Base-by-base conservation (phyloP, 2,797 vertebrate genomes). In the Hippocampus kuda region DNA sequence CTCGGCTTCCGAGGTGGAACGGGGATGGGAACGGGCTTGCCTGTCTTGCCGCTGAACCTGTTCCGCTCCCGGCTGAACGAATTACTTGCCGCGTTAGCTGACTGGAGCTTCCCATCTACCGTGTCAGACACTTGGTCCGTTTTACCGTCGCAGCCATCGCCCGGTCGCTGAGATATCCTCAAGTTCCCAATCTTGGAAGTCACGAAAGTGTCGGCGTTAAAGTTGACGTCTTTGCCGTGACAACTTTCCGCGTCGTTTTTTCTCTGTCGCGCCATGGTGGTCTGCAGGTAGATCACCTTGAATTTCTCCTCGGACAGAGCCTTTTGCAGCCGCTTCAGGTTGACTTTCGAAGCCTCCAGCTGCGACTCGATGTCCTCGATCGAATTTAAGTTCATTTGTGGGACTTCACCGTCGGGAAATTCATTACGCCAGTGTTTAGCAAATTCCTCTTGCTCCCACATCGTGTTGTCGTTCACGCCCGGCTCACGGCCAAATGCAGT, bases 251-350 rank as follows among this genome's bases (percentile, higher is more conserved):
- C 30, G 54, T 83, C 84, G 70, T 18, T 49, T 4, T 73, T 84
- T 82, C 75, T 89, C 67, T 85, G 89, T 5, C 86, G 86, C 8
- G 89, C 80, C 81, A 96, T 70, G 72, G 91, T 92, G 75, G 92
- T 91, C 91, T 96, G 90, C 89, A 96, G 91, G 91, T 95, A 97
- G 11, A 87, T 87, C 85, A 94, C 92, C 90, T 96, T 97, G 88
- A 97, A 95, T 74, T 92, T 94, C 90, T 98, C 95, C 91, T 93
- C 91, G 0, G 90, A 90, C 79, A 96, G 86, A 68, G 90, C 90
- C 77, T 92, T 93, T 90, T 97, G 94, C 57, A 96, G 88, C 75
- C 62, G 76, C 83, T 90, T 93, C 79, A 96, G 89, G 51, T 91
- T 91, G 69, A 82, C 66, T 81, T 92, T 93, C 70, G 93, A 91